Evolutionary conservation across 1,140 invertebrate species (phyloP), one percentile per base, ranked within the genome.

Genomic region (Drosophila murphyi): DNA sequence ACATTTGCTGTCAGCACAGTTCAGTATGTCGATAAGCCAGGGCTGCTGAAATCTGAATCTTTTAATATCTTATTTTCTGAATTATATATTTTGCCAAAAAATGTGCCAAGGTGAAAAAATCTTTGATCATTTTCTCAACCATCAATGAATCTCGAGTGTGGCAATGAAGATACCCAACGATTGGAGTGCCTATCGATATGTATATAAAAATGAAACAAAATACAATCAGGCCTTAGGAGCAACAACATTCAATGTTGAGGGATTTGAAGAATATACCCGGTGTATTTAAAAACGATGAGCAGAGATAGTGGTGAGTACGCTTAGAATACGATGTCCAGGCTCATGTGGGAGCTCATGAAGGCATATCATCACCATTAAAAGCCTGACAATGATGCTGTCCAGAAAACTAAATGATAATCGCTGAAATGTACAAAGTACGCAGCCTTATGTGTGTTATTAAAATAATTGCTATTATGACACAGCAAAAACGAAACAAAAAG

Each of bases 381-480:
- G 5, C 8, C 43, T 31, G 34, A n/a, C 3, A 28, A 20, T 7
- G 20, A 20, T 20, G 20, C 20, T 20, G 20, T 20, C 20, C 20
- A 20, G 20, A 4, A 48, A 12, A 20, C 7, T 20, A n/a, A 20
- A 8, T 28, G 28, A 55, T 4, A 20, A 20, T 20, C 20, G 20
- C 10, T 8, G 6, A 37, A 47, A 48, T 6, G 10, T 35, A 20
- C 7, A 32, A 43, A 41, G n/a, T 47, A 5, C 47, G 8, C 50
- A 1, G 59, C 62, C 20, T 20, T 20, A 20, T 20, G 31, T 62
- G 35, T 32, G 52, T 62, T 48, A 75, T 78, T 78, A 75, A 75
- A 70, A 50, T 71, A 71, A 78, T 75, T 75, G 28, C 56, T 28
- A 60, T 62, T 61, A 55, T 75, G 76, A 78, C 76, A 70, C 72